Evolutionary conservation across 1,140 invertebrate species (phyloP).

Genomic region (Hyles euphorbiae): DNA sequence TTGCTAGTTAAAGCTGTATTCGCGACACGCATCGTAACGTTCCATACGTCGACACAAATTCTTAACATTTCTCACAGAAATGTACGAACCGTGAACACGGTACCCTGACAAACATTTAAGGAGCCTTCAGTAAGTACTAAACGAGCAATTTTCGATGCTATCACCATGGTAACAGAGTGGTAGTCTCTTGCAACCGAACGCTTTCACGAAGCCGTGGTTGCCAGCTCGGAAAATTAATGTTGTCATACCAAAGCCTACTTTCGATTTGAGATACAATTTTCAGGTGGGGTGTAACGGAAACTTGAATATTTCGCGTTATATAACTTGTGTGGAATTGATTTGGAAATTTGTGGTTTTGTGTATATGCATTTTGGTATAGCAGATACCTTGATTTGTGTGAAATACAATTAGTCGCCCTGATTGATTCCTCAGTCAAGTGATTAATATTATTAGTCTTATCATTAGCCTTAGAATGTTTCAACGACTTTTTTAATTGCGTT

Average conservation of each 20-base stretch:
- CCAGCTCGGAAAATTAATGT: constrained; percentile 31
- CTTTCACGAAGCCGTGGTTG: not conserved
- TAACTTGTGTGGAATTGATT: not conserved
- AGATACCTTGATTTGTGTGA: too few relatives aligned
- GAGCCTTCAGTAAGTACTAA: not conserved
- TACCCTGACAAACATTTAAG: constrained; percentile 10
- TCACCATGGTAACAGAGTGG: not conserved
- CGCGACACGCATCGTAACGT: not conserved
- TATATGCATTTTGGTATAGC: too few relatives aligned
- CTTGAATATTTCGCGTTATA: constrained; percentile 12
- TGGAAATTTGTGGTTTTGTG: too few relatives aligned
- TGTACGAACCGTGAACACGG: constrained; percentile 22
- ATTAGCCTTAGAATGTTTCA: too few relatives aligned
- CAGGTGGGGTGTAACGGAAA: constrained; percentile 18
- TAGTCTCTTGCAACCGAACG: not conserved
- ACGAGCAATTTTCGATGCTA: constrained; percentile 7
- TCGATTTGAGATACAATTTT: constrained; percentile 29
- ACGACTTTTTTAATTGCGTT: too few relatives aligned
- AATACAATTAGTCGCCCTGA: too few relatives aligned
- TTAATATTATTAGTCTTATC: too few relatives aligned
- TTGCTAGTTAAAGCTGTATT: not conserved
- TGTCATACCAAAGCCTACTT: constrained; percentile 28
- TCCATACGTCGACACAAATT: constrained; percentile 25
- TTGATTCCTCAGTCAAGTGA: too few relatives aligned
- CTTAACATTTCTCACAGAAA: constrained; percentile 29